These are phyloP conservation scores for Dryocosmus kuriphilus DNA, from an alignment of 2,888 invertebrate genomes.

Conservation along the genomic window DNA sequence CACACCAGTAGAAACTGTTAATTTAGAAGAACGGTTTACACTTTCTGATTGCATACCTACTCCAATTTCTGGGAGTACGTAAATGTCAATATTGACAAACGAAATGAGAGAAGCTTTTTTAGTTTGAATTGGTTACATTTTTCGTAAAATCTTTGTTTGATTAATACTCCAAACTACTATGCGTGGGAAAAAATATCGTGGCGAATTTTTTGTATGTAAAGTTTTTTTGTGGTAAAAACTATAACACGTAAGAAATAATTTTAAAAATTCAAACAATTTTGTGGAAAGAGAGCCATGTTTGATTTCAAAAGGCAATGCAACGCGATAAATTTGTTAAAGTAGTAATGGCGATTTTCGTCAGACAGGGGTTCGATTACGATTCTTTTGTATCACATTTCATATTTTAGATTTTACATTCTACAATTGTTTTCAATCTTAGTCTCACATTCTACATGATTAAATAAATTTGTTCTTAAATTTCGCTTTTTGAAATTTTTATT, in stretches of 20 bases:
- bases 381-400: no score
- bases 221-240: no score
- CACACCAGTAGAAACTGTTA: neutral
- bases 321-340: conserved; percentile 17
- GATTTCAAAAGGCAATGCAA: neutral
- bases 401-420: no score
- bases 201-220: no score
- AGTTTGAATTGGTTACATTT: neutral
- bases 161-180: neutral
- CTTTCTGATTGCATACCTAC: no score
- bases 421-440: no score
- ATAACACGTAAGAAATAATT: no score
- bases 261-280: neutral
- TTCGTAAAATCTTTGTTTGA: neutral
- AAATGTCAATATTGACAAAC: neutral
- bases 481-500: no score
- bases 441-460: no score
- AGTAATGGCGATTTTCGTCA: conserved; percentile 13
- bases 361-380: no score
- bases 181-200: no score
- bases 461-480: no score
- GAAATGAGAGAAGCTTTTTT: neutral
- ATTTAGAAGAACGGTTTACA: neutral
- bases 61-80: neutral
- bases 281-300: neutral